A percentile compares a stretch with the other conserved stretches of the same genome.
Evolutionary conservation across 2,797 vertebrate genomes (phyloP).

Genomic region (Lacerta viridis): DNA sequence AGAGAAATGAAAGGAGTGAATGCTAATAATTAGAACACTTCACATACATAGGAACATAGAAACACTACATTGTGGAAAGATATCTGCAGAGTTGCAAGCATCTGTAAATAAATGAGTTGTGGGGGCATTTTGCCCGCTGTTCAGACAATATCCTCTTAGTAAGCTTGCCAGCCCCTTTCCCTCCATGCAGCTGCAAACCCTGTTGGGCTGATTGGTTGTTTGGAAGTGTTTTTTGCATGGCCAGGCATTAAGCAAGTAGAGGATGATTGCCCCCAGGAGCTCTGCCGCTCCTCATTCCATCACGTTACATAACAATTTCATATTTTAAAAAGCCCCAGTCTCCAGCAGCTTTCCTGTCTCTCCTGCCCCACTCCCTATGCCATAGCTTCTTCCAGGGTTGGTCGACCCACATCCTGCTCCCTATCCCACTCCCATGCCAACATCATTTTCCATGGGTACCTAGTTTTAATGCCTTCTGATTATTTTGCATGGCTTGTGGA

Average conservation of each 20-base stretch:
- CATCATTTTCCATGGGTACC: background rate
- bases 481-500: conserved; percentile 16
- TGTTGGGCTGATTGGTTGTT: conserved; percentile 63
- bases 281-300: conserved; percentile 71
- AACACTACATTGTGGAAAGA: no score
- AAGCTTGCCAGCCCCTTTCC: conserved; percentile 22
- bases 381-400: background rate
- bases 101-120: background rate
- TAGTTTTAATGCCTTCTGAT: background rate
- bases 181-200: conserved; percentile 48
- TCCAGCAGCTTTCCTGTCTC: background rate
- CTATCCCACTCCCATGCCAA: conserved; percentile 4
- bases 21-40: no score
- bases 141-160: conserved; percentile 19
- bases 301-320: conserved; percentile 70
- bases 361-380: background rate
- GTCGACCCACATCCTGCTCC: conserved; percentile 4
- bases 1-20: no score
- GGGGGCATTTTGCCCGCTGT: background rate
- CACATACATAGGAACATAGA: no score
- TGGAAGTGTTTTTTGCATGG: conserved; percentile 62
- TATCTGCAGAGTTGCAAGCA: no score
- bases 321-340: conserved; percentile 52
- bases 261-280: conserved; percentile 67
- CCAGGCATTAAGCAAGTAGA: conserved; percentile 63